Evolutionary conservation across 1,140 invertebrate species (phyloP), one percentile per base, ranked within the genome.

Genomic region (Thaumetopoea pityocampa): DNA sequence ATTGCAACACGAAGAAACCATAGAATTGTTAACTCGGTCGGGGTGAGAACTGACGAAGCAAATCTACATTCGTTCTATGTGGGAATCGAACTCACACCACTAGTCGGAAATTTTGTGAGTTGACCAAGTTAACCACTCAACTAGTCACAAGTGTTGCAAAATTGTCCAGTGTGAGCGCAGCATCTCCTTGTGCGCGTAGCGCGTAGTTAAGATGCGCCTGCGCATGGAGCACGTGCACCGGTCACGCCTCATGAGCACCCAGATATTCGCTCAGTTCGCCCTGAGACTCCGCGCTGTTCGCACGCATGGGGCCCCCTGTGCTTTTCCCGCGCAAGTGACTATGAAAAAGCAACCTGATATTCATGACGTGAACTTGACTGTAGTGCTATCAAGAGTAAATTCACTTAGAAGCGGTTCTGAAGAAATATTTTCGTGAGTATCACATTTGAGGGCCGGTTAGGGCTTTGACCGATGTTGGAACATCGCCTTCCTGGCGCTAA

Each of bases 231-330:
- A 80, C 71, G 69, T 78, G 73, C 69, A 71, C 60, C 48, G 69
- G 71, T 78, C 76, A 82, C 73, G 71, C 71, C 65, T 67, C 61
- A 68, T 51, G 60, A 61, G 62, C 53, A 62, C 64, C 51, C 55
- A 73, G 67, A 70, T 64, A 74, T 73, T 71, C 72, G 63, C 71
- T 78, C 64, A 79, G 78, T 82, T 63, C 63, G 70, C 62, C 58
- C 56, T 55, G 54, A 65, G 65, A 60, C 64, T 62, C 64, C 61
- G 65, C 62, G 68, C 61, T 50, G 55, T 38, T 43, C 58, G 71
- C 64, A 76, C 74, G 78, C 64, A 57, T 64, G 63, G 52, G 62
- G 50, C 28, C 42, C n/a, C 41, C 43, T 32, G 15, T 44, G 27
- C 40, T 36, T 58, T 61, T 56, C 58, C 57, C 67, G 70, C 72